Conservation (phyloP, 2,797 vertebrate genomes). For the Knipowitschia caucasica region DNA sequence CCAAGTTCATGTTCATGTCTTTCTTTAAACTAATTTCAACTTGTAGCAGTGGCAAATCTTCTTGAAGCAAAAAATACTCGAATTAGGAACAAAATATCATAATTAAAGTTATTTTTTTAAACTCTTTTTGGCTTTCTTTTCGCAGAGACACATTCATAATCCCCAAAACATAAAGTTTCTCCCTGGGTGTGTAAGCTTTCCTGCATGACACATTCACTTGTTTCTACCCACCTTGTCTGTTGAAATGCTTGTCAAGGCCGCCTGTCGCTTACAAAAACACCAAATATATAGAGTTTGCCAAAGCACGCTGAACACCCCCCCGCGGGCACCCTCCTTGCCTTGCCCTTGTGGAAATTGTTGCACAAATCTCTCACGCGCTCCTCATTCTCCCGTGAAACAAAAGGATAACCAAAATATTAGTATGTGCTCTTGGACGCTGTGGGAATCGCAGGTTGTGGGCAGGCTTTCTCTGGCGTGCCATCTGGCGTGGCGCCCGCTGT, state of each 20-base stretch:
- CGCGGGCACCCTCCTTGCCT: not conserved
- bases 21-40: too few relatives aligned
- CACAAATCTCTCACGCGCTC: not conserved
- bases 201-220: too few relatives aligned
- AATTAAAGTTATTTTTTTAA: too few relatives aligned
- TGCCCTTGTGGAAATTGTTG: conserved; percentile 10
- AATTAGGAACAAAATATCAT: too few relatives aligned
- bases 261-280: not conserved
- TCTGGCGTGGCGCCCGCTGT: conserved; percentile 10
- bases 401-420: conserved; percentile 2
- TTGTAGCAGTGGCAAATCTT: too few relatives aligned
- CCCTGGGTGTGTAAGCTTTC: too few relatives aligned
- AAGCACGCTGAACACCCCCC: not conserved
- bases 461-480: conserved; percentile 12
- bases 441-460: conserved; percentile 10
- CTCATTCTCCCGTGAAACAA: conserved; percentile 9
- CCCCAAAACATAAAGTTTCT: too few relatives aligned
- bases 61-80: too few relatives aligned
- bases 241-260: not conserved
- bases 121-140: too few relatives aligned
- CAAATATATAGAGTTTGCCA: not conserved
- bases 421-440: not conserved
- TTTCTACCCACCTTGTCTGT: not conserved
- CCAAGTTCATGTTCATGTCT: too few relatives aligned
- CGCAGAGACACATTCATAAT: too few relatives aligned